These are phyloP conservation scores for Amphipyra tragopoginis DNA, from an alignment of 2,888 invertebrate species.

Conservation along the genomic window DNA sequence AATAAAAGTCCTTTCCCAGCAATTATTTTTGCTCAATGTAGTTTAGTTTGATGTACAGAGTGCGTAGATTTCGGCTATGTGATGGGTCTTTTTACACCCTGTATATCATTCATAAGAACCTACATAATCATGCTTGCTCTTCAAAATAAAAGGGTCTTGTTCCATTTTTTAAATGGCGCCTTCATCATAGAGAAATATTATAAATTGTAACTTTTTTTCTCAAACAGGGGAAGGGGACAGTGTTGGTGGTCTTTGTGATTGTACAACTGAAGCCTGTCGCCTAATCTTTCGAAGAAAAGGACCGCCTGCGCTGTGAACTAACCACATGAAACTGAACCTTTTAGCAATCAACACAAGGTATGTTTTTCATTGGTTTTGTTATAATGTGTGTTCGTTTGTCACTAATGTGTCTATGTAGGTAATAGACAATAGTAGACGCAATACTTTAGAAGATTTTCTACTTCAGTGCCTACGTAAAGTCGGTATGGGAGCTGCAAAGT, in stretches of 20 bases:
- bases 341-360: not conserved
- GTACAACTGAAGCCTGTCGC: conserved; percentile 43
- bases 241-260: conserved; percentile 53
- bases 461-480: conserved; percentile 20
- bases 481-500: conserved; percentile 18
- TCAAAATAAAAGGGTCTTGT: no score
- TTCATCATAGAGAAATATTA: no score
- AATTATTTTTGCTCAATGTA: no score
- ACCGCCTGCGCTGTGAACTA: conserved; percentile 10
- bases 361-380: not conserved
- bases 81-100: no score
- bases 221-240: not conserved
- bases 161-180: no score
- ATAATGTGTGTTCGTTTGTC: conserved; percentile 28
- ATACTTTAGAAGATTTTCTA: conserved; percentile 47
- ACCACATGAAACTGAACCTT: conserved; percentile 1
- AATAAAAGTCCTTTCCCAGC: no score
- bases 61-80: no score
- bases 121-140: no score
- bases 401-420: conserved; percentile 35
- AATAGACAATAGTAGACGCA: conserved; percentile 32
- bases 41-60: no score
- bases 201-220: no score
- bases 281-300: conserved; percentile 23
- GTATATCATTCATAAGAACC: no score